These are phyloP conservation scores for Grus americana DNA, from an alignment of 2,113 vertebrate species.

Conservation along the genomic window DNA sequence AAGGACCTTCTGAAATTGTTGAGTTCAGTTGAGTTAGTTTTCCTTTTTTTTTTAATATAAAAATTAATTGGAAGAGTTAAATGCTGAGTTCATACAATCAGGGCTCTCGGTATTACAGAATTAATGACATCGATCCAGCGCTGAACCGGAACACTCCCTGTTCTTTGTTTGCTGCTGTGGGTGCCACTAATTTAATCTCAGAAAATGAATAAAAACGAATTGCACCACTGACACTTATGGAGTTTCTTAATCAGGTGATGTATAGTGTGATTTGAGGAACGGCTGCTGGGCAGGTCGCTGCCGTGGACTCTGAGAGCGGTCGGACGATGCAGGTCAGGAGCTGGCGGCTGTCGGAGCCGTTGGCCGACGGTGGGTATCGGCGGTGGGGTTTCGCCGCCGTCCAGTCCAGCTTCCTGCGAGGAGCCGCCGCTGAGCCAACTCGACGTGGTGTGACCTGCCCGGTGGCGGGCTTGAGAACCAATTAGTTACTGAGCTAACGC, in stretches of 20 bases:
- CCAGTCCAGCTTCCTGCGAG: fast-evolving
- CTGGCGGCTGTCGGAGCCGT: neutral
- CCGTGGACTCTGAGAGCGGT: neutral
- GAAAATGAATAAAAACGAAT: conserved; percentile 79
- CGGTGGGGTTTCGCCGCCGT: fast-evolving
- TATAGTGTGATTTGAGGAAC: conserved; percentile 34
- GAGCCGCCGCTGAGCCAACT: neutral
- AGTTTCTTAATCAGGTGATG: conserved; percentile 68
- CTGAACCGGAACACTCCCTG: conserved; percentile 41
- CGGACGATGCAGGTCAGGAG: neutral
- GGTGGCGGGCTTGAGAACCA: neutral
- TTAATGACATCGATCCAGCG: conserved; percentile 67
- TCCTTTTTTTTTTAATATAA: conserved; percentile 9
- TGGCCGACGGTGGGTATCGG: neutral
- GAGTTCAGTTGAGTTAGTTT: conserved; percentile 50
- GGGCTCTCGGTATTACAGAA: conserved; percentile 64
- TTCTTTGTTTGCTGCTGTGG: conserved; percentile 53
- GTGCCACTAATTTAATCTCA: conserved; percentile 71
- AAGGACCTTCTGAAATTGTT: conserved; percentile 71
- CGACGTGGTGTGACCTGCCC: neutral
- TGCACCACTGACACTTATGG: conserved; percentile 55
- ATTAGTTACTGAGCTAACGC: neutral
- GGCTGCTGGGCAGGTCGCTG: conserved; percentile 22
- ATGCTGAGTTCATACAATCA: conserved; percentile 70
- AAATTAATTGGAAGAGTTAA: conserved; percentile 77